Evolutionary conservation across 2,797 vertebrate species (phyloP).

Genomic region (Scleropages formosus): DNA sequence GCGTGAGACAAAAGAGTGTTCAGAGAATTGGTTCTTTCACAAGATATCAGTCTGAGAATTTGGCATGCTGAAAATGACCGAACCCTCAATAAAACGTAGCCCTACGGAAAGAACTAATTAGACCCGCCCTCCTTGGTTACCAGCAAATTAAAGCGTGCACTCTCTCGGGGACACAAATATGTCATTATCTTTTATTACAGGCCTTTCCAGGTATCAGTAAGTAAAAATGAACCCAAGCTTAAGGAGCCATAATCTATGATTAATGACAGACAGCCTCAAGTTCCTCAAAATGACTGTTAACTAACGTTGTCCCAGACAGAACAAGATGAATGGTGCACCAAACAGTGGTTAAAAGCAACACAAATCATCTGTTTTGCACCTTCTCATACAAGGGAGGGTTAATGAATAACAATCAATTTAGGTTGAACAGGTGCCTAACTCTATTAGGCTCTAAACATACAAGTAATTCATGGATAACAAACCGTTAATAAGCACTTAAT

Average conservation of each 20-base stretch:
- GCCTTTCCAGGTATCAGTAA: slow-evolving; percentile 5
- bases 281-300: neutral
- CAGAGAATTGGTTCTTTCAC: neutral
- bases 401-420: slow-evolving; percentile 20
- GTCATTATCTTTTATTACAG: neutral
- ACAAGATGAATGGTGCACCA: slow-evolving; percentile 2
- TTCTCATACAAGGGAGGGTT: slow-evolving; percentile 1
- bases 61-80: neutral
- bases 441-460: neutral
- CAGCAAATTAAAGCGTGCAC: slow-evolving; percentile 19
- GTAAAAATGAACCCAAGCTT: slow-evolving; percentile 11
- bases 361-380: neutral
- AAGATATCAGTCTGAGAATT: neutral
- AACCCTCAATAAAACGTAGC: neutral
- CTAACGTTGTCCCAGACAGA: neutral
- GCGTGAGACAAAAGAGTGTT: no score
- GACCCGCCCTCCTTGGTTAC: neutral
- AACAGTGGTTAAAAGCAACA: neutral
- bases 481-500: slow-evolving; percentile 20
- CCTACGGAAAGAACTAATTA: slow-evolving; percentile 3
- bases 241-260: neutral
- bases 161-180: slow-evolving; percentile 8
- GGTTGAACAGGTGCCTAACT: slow-evolving; percentile 7
- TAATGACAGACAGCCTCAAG: neutral
- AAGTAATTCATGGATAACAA: slow-evolving; percentile 18